A percentile compares a stretch with the other conserved stretches of the same genome.
Evolutionary conservation across 1,140 invertebrate species (phyloP).

Genomic region (Lordiphosa clarofinis): DNA sequence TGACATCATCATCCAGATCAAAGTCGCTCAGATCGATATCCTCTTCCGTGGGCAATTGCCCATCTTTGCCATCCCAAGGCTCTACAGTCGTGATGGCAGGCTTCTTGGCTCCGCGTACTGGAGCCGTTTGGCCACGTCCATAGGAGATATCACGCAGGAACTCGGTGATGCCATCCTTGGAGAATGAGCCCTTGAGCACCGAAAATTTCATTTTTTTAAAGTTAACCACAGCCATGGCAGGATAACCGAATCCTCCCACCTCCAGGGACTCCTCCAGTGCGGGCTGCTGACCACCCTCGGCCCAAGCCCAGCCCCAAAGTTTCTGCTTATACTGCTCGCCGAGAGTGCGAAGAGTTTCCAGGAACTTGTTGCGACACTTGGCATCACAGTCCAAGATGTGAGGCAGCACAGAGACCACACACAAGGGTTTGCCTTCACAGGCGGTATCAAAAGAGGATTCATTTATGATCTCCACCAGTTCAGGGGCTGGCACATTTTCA

Average conservation of each 20-base stretch:
- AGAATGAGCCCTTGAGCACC: constrained; percentile 95
- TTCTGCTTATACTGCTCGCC: constrained; percentile 97
- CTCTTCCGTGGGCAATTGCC: constrained; percentile 92
- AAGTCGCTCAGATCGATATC: constrained; percentile 96
- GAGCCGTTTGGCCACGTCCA: constrained; percentile 94
- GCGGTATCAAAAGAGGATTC: constrained; percentile 85
- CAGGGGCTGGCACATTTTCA: constrained; percentile 93
- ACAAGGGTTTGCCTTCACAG: constrained; percentile 93
- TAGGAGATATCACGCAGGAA: constrained; percentile 97
- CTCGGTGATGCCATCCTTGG: constrained; percentile 95
- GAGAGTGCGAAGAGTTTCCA: constrained; percentile 87
- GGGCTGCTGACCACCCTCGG: constrained; percentile 92
- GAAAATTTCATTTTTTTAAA: constrained; percentile 98
- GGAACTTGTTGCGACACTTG: constrained; percentile 94
- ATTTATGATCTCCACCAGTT: constrained; percentile 87
- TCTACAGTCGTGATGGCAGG: constrained; percentile 88
- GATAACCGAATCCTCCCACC: constrained; percentile 95
- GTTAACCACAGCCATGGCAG: constrained; percentile 97
- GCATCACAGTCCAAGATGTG: constrained; percentile 99
- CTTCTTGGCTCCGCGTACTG: constrained; percentile 91
- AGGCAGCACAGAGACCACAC: constrained; percentile 96
- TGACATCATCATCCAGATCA: constrained; percentile 88
- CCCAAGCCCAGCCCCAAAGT: constrained; percentile 99
- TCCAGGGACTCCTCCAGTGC: constrained; percentile 93
- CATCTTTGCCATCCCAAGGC: constrained; percentile 99